Evolutionary conservation across 2,888 invertebrate genomes (phyloP).

Genomic region (Nematopogon swammerdamellus): DNA sequence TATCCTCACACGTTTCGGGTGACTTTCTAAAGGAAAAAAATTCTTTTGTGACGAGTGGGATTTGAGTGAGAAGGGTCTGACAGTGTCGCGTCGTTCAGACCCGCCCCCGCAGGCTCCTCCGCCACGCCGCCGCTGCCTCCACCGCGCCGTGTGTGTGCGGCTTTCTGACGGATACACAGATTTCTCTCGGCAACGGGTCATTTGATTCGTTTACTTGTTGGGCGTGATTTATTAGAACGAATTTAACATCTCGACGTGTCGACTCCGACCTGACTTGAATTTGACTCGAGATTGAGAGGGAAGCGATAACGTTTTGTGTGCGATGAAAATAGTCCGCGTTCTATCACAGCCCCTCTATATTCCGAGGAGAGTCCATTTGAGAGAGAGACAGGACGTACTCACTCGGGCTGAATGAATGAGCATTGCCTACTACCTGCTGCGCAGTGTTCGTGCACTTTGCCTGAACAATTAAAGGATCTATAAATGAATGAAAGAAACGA

Average conservation of each 20-base stretch:
- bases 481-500: no score
- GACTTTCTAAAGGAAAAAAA: conserved; percentile 2
- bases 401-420: no score
- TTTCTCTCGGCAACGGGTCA: neutral
- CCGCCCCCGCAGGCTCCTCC: neutral
- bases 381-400: no score
- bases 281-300: neutral
- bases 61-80: conserved; percentile 4
- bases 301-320: neutral
- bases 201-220: neutral
- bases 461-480: no score
- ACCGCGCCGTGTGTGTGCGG: neutral
- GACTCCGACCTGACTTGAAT: neutral
- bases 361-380: no score
- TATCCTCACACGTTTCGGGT: conserved; percentile 14
- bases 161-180: neutral
- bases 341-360: no score
- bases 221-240: neutral
- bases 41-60: conserved; percentile 1
- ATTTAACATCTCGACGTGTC: neutral
- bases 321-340: neutral
- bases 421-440: no score
- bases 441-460: no score
- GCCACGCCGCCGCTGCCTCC: neutral
- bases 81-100: neutral